Evolutionary conservation across 1,140 invertebrate genomes (phyloP).

Genomic region (Aporrectodea caliginosa): DNA sequence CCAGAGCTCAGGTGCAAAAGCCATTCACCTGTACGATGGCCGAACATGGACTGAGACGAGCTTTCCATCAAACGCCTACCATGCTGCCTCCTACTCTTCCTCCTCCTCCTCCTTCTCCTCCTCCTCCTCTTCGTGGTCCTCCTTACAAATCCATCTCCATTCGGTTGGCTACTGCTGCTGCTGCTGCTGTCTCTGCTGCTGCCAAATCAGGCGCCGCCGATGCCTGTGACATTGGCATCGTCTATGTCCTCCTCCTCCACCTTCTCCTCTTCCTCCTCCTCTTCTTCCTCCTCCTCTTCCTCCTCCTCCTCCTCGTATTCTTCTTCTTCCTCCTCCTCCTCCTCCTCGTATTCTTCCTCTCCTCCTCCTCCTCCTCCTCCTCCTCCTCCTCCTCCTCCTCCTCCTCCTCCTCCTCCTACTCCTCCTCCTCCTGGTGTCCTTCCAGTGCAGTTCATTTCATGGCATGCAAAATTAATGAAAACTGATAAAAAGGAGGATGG

Average conservation of each 20-base stretch:
- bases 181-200: background rate
- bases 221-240: background rate
- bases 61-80: too few relatives aligned
- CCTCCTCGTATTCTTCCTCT: background rate
- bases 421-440: background rate
- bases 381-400: background rate
- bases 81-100: too few relatives aligned
- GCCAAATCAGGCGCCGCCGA: background rate
- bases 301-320: background rate
- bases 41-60: too few relatives aligned
- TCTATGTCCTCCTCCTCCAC: background rate
- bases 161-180: constrained; percentile 1
- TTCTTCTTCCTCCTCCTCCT: background rate
- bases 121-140: too few relatives aligned
- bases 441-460: background rate
- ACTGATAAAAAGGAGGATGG: too few relatives aligned
- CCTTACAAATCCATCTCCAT: background rate
- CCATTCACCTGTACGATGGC: too few relatives aligned
- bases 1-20: too few relatives aligned
- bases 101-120: too few relatives aligned
- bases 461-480: too few relatives aligned
- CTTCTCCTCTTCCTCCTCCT: background rate
- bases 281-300: background rate
- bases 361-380: background rate
- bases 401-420: background rate